Base-by-base conservation (phyloP, 1,140 invertebrate genomes). In the Rhopalosiphum maidis region DNA sequence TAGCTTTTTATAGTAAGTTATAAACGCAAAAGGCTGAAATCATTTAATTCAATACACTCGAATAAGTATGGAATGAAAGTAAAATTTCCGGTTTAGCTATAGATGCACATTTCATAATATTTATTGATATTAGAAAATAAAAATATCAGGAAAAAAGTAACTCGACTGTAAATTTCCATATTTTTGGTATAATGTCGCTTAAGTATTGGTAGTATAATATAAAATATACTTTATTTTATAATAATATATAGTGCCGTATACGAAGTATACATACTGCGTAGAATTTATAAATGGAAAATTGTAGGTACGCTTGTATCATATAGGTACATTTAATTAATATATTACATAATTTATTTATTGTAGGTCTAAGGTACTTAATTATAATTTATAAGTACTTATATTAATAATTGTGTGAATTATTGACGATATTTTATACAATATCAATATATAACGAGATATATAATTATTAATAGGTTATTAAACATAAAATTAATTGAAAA, bases 41-140 rank as follows among this genome's bases (percentile, higher is more conserved):
- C 86, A 48, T 87, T 87, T 48, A 87, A 48, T 87, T 87, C 18
- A 48, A 46, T 48, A 4, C 85, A 86, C 86, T 87, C 46, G 46
- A 30, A 87, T 87, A n/a, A 35, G 46, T 87, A 87, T n/a, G 43
- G 86, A 87, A 48, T 30, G 86, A n/a, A 30, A 48, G 30, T 48
- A 87, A 51, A 87, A 87, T 87, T 87, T 87, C 86, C 86, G 86
- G 86, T 87, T 86, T 25, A 25, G 41, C 41, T 35, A 46, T 46
- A 25, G 15, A n/a, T n/a, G 43, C 25, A 46, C 48, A 48, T n/a
- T 21, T n/a, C 86, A 30, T n/a, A 46, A 87, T 87, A 87, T 87
- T 87, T 87, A 87, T 48, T 43, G 86, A 87, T 87, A 87, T 48
- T 21, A 87, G 46, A 46, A 46, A 41, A 41, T 41, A 87, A 87